Percentiles rank a stretch among this genome's conserved stretches.
These are phyloP conservation scores for Meiosimyza platycephala DNA, from an alignment of 2,888 invertebrate genomes.

Conservation along the genomic window DNA sequence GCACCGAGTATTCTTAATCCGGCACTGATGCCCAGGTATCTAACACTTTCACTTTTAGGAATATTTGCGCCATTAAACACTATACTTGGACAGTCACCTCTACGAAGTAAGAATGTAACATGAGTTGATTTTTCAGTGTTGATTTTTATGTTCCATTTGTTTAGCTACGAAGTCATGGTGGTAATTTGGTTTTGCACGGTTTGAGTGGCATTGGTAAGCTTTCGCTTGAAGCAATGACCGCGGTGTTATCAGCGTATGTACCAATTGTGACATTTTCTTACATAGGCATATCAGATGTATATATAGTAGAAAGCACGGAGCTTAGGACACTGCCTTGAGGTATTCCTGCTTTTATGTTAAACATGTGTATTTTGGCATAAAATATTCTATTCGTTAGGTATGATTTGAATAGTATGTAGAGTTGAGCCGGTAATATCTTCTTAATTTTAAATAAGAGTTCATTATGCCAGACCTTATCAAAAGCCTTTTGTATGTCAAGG, in stretches of 20 bases:
- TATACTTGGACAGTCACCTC: neutral
- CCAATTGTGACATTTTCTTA: neutral
- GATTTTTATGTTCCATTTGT: neutral
- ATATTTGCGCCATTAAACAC: slow-evolving; percentile 5
- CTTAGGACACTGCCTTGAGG: neutral
- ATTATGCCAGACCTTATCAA: too few species aligned
- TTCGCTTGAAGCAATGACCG: too few species aligned
- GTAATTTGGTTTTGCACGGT: neutral
- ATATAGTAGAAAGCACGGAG: neutral
- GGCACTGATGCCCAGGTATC: too few species aligned
- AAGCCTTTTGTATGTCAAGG: too few species aligned
- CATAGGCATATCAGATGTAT: neutral
- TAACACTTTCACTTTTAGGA: slow-evolving; percentile 16
- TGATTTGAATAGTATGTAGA: neutral
- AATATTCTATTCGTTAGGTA: neutral
- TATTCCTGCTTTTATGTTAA: neutral
- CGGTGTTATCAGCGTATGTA: neutral
- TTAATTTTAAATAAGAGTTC: neutral
- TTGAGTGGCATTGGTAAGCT: neutral
- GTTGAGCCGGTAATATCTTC: neutral
- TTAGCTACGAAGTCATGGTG: neutral
- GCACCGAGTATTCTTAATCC: too few species aligned
- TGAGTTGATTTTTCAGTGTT: slow-evolving; percentile 5
- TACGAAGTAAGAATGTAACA: neutral
- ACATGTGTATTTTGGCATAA: neutral